Conservation (phyloP, 2,113 vertebrate species). For the Alethe castanea region DNA sequence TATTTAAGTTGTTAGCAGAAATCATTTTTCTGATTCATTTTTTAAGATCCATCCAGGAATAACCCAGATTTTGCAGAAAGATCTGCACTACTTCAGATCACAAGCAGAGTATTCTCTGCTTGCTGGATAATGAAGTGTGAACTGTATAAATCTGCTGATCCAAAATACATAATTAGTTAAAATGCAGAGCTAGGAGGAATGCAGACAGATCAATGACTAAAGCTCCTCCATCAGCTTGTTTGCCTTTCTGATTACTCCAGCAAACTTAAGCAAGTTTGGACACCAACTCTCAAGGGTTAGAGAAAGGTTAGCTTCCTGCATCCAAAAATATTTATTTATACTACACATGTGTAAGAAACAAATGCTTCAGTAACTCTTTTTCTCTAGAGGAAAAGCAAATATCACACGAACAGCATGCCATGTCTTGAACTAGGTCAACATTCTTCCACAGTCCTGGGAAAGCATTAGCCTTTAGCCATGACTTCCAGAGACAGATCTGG, state of each 20-base stretch:
- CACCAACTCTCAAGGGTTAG: background rate
- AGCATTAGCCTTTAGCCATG: background rate
- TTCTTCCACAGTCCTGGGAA: background rate
- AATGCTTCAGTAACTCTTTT: background rate
- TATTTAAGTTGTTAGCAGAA: background rate
- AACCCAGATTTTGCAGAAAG: background rate
- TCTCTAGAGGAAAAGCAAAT: background rate
- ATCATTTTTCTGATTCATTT: background rate
- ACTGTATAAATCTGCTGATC: slow-evolving; percentile 8
- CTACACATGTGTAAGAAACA: background rate
- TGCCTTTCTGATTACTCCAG: slow-evolving; percentile 21
- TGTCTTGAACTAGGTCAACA: background rate
- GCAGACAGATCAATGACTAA: slow-evolving; percentile 16
- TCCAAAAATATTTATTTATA: background rate
- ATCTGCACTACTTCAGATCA: background rate
- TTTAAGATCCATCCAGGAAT: background rate
- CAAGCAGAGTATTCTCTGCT: background rate
- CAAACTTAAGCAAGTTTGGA: background rate
- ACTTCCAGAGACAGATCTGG: background rate
- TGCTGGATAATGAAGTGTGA: slow-evolving; percentile 36
- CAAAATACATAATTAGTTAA: slow-evolving; percentile 1
- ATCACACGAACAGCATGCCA: background rate
- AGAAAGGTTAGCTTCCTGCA: background rate
- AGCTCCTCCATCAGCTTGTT: background rate
- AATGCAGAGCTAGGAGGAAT: slow-evolving; percentile 28